Evolutionary conservation across 2,797 vertebrate species (phyloP), one percentile per base, ranked within the genome.

Genomic region (Ispidina lecontei): DNA sequence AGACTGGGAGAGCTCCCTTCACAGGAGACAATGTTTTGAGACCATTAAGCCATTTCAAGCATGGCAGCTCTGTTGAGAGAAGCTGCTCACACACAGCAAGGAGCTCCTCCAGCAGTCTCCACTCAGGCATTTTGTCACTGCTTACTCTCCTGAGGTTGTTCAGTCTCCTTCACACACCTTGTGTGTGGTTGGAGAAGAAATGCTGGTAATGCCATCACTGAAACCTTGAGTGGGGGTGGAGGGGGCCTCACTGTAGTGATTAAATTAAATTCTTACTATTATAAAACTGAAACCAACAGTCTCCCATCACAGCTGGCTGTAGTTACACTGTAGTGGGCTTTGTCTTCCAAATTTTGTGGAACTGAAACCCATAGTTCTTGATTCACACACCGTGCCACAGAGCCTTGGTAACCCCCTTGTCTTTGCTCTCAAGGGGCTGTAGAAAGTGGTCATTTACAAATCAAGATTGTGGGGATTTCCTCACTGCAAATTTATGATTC

Each of bases 1-100:
- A 82, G 89, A 25, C 62, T 64, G 23, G 74, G 84, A 90, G 89
- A 91, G 73, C 74, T 94, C 70, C 80, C 41, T 59, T 74, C 69
- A 10, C 76, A 78, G 70, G 77, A 92, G 59, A 44, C 51, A 25
- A 26, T 28, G 15, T 65, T 71, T 69, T 19, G 78, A 84, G 86
- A 44, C 22, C 35, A 1, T 26, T 33, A 37, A 69, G 62, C 54
- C 86, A 11, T 29, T 46, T 64, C 18, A 56, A 74, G 67, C 69
- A 20, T 72, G 86, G 78, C 84, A 85, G 1, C 23, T 79, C 46
- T 18, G 31, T 20, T 56, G 65, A 54, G 51, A 73, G 59, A 76
- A 79, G 62, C 51, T 58, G 69, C 51, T 78, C 7, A 0, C 25
- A 65, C 7, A 0, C 25, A 65, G 55, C 76, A 12, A 52, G 68